Conservation (phyloP, 2,888 invertebrate species). For the Thymelicus lineola region DNA sequence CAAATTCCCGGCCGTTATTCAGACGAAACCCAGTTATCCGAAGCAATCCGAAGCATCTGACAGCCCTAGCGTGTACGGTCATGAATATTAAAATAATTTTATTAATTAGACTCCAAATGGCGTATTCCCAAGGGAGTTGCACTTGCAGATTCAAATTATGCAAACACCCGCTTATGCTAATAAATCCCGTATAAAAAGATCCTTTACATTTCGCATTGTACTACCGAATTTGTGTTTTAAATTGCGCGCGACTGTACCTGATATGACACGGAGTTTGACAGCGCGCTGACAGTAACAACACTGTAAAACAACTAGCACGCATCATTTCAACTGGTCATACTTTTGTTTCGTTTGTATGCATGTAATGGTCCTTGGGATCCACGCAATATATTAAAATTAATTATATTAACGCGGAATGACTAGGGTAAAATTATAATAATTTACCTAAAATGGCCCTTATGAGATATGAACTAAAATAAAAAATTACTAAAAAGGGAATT, state of each 20-base stretch:
- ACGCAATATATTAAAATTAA: no score
- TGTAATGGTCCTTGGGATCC: no score
- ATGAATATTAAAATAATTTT: constrained; percentile 45
- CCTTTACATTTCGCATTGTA: constrained; percentile 26
- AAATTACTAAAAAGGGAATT: no score
- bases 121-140: constrained; percentile 39
- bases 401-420: no score
- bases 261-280: neutral
- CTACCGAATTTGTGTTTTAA: constrained; percentile 28
- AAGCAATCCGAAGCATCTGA: constrained; percentile 34
- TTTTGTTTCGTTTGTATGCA: no score
- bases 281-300: neutral
- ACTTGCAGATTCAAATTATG: constrained; percentile 37
- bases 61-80: constrained; percentile 38
- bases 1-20: constrained; percentile 33
- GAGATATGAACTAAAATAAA: no score
- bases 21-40: constrained; percentile 26
- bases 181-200: constrained; percentile 35
- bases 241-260: constrained; percentile 22
- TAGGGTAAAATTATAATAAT: no score
- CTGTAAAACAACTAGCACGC: no score
- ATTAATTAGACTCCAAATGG: constrained; percentile 42
- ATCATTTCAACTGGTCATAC: no score
- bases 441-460: no score
- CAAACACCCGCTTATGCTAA: constrained; percentile 37